Evolutionary conservation across 2,113 vertebrate species (phyloP).

Genomic region (Eulemur rufifrons): DNA sequence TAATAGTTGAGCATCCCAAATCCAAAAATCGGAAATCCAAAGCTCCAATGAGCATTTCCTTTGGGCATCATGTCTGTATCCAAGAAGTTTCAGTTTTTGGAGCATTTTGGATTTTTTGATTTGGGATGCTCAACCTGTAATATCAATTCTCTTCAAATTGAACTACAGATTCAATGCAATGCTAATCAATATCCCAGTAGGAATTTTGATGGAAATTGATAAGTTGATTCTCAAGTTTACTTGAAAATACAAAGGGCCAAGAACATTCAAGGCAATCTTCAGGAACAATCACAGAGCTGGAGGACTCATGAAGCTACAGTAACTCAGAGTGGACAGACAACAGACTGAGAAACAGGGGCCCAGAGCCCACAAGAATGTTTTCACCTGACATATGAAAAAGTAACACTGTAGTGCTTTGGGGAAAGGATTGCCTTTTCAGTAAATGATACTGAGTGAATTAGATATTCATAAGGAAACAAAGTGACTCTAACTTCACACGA

Average conservation of each 20-base stretch:
- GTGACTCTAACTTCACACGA: background rate
- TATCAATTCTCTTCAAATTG: background rate
- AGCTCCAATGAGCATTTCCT: background rate
- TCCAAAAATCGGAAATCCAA: background rate
- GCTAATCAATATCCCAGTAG: background rate
- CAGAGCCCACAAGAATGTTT: background rate
- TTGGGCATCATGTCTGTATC: background rate
- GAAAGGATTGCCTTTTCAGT: background rate
- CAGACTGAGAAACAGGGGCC: background rate
- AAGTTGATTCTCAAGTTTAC: background rate
- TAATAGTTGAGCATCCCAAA: background rate
- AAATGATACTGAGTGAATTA: background rate
- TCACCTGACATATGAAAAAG: background rate
- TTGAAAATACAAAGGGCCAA: background rate
- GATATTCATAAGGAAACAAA: background rate
- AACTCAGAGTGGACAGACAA: background rate
- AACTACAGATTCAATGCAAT: background rate
- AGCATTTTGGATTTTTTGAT: background rate
- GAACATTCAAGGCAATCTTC: background rate
- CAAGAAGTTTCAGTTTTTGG: background rate
- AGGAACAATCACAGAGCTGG: background rate
- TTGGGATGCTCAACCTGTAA: background rate
- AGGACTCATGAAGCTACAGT: background rate
- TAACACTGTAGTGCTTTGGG: background rate
- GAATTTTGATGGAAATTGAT: background rate